Evolutionary conservation across 2,888 invertebrate genomes (phyloP), one percentile per base, ranked within the genome.

Genomic region (Gymnosoma rotundatum): DNA sequence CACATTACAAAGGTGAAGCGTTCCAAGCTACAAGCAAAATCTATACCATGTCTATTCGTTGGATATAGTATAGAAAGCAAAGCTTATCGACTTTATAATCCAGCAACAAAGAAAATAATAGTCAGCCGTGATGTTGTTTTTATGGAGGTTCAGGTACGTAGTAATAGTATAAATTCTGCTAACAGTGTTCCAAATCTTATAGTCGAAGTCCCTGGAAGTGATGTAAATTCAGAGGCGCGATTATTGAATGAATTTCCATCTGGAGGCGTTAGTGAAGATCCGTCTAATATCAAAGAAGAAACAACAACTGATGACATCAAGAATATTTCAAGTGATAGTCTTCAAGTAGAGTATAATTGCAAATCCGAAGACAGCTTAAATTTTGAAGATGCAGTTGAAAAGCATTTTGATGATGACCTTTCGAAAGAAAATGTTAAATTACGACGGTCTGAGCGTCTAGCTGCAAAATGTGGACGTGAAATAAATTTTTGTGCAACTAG

Each of bases 41-140:
- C 86, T 10, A 36, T 25, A 10, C 83, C 85, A 18, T 87, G 83
- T 48, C 72, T 88, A 66, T 50, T 86, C 21, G 73, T 88, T 16
- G 86, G 86, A 0, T 87, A 86, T n/a, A 36, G 73, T 50, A 32
- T 18, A 3, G 74, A 76, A 10, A 61, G 56, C 0, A 87, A 87
- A 16, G 83, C 83, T 0, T 87, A 84, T 20, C 61, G 85, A 2
- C 25, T 87, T 2, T 79, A 73, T 56, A 42, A 83, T 36, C 58
- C 74, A 25, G 25, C 25, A 25, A 25, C 25, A 25, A 25, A 25
- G 9, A 85, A 85, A 38, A 84, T 86, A n/a, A 63, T 79, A 7
- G 52, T 82, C 2, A 85, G 82, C 25, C 72, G 83, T 60, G 79
- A 83, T 73, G 85, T 83, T 8, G 72, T 80, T 48, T 86, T 87